Conservation (phyloP, 2,888 invertebrate species). For the Dermolepida albohirtum region DNA sequence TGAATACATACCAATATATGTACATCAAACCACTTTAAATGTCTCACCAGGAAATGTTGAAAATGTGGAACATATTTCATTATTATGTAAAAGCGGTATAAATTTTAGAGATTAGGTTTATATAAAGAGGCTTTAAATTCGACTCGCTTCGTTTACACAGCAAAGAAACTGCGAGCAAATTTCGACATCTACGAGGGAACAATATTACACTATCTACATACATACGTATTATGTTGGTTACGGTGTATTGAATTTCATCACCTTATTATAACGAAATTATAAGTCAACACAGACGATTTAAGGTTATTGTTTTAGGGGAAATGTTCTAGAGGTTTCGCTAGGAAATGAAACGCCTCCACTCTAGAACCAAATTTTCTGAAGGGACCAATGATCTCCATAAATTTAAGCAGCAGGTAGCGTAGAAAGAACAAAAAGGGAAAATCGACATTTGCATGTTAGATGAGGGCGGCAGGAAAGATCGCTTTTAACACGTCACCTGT, state of each 20-base stretch:
- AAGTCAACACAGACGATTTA: slow-evolving; percentile 42
- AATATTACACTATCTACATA: slow-evolving; percentile 5
- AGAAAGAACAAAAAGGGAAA: slow-evolving; percentile 49
- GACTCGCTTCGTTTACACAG: slow-evolving; percentile 9
- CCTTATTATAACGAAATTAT: slow-evolving; percentile 38
- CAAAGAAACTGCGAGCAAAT: slow-evolving; percentile 12
- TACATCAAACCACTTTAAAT: too few relatives aligned
- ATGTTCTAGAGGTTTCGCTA: slow-evolving; percentile 18
- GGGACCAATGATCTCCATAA: slow-evolving; percentile 46
- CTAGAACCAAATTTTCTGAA: slow-evolving; percentile 39
- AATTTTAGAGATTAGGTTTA: too few relatives aligned
- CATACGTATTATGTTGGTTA: slow-evolving; percentile 12
- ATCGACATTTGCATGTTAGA: slow-evolving; percentile 53
- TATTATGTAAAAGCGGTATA: too few relatives aligned
- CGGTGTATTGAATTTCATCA: slow-evolving; percentile 39
- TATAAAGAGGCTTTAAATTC: too few relatives aligned
- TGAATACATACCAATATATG: too few relatives aligned
- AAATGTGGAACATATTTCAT: too few relatives aligned
- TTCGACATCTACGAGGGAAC: slow-evolving; percentile 3
- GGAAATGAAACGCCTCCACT: slow-evolving; percentile 29
- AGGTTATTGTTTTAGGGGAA: slow-evolving; percentile 40
- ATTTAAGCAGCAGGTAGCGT: slow-evolving; percentile 50
- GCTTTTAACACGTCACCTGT: slow-evolving; percentile 51
- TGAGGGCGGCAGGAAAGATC: slow-evolving; percentile 48
- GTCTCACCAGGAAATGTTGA: too few relatives aligned